Base-by-base conservation (phyloP, 2,113 vertebrate species). In the Ascaphus truei region DNA sequence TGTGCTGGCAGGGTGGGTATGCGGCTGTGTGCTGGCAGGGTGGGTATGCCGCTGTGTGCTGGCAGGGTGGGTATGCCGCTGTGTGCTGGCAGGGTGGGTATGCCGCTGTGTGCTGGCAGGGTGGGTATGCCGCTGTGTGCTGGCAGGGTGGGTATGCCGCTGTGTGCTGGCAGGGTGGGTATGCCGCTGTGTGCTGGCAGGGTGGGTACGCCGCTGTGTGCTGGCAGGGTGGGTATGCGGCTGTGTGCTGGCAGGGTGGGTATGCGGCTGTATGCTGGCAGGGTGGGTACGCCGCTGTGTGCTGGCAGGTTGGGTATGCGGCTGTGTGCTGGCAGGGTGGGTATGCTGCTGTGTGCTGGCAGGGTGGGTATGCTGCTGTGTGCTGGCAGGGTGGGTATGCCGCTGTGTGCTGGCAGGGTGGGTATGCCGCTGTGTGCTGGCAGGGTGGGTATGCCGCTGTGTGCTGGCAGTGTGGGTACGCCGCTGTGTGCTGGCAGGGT, bases 361-460 rank as follows among this genome's bases (percentile, higher is more conserved):
- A n/a, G n/a, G n/a, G n/a, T n/a, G n/a, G n/a, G n/a, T n/a, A n/a
- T n/a, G n/a, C n/a, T n/a, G n/a, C n/a, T n/a, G 43, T 6, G 34
- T 8, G 51, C 63, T 55, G 63, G 55, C 25, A 20, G 25, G 36
- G 51, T 2, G 64, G 51, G 30, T 12, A 30, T 23, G 51, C 29
- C 51, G 52, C 52, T 41, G 63, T 5, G 63, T 56, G 51, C 31
- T 43, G 50, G n/a, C n/a, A n/a, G n/a, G n/a, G n/a, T n/a, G n/a
- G n/a, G n/a, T n/a, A n/a, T n/a, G n/a, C n/a, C n/a, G n/a, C n/a
- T n/a, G 43, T 6, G 34, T 8, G 51, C 63, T 55, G 63, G 55
- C 25, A 20, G 25, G 36, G 51, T 2, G 64, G 51, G 30, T 12
- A 30, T 23, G 51, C 29, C 51, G 52, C 52, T 41, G 63, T 5